Evolutionary conservation across 2,113 vertebrate genomes (phyloP).

Genomic region (Vidua macroura): DNA sequence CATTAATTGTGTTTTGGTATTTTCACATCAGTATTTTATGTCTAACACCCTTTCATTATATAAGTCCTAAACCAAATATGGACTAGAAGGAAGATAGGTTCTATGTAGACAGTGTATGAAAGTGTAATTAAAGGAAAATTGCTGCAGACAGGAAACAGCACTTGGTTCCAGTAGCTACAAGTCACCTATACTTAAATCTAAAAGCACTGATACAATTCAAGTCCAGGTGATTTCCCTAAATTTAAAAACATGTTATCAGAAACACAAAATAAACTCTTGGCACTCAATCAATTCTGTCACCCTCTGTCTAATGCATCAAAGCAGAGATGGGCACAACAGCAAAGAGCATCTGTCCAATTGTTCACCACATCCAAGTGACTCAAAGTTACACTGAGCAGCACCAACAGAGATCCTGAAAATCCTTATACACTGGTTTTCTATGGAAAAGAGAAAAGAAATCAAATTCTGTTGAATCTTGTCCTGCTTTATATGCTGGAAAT

Average conservation of each 20-base stretch:
- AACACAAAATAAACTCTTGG: not conserved
- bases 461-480: not conserved
- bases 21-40: not conserved
- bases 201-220: not conserved
- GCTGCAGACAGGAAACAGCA: not conserved
- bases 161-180: not conserved
- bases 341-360: no score
- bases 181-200: not conserved
- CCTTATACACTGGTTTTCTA: not conserved
- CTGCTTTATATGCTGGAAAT: not conserved
- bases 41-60: not conserved
- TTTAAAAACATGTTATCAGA: not conserved
- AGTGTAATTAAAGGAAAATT: not conserved
- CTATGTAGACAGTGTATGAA: not conserved
- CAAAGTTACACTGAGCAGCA: not conserved
- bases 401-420: not conserved
- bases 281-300: not conserved
- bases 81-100: not conserved
- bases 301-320: not conserved
- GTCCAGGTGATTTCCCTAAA: not conserved
- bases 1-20: not conserved
- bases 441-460: rapidly evolving
- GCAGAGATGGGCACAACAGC: not conserved
- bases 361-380: rapidly evolving
- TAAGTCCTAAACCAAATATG: not conserved